Conservation (phyloP, 2,113 vertebrate species). For the Formicarius rufipectus region DNA sequence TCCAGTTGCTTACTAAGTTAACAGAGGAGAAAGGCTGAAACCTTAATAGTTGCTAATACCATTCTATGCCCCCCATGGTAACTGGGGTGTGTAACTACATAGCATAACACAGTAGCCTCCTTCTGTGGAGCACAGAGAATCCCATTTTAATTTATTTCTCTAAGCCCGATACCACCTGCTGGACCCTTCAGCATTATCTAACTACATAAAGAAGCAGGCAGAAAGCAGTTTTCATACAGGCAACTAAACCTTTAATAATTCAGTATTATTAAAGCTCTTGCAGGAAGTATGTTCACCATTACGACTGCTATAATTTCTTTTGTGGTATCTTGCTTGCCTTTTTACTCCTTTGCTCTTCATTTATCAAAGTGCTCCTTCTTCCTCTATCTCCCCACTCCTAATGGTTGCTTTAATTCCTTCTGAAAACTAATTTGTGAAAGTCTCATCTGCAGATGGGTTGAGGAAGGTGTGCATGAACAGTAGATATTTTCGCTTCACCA, state of each 20-base stretch:
- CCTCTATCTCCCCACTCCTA: not conserved
- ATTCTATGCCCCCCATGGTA: not conserved
- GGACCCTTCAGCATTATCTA: not conserved
- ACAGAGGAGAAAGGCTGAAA: not conserved
- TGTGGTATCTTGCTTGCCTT: not conserved
- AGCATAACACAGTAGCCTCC: not conserved
- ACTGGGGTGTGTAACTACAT: not conserved
- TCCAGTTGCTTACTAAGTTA: not conserved
- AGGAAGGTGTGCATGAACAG: not conserved
- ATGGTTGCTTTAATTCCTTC: not conserved
- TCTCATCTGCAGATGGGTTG: not conserved
- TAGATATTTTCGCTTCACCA: not conserved
- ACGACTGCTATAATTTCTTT: not conserved
- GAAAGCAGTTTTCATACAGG: not conserved
- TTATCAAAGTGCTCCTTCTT: not conserved
- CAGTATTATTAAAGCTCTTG: not conserved
- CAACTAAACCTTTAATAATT: conserved; percentile 42
- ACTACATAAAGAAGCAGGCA: not conserved
- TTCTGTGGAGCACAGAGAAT: not conserved
- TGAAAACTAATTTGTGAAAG: not conserved
- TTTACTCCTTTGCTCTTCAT: not conserved
- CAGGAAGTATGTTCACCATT: conserved; percentile 2
- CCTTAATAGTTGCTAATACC: not conserved
- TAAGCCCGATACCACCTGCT: conserved; percentile 6
- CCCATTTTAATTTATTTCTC: not conserved